Evolutionary conservation across 2,113 vertebrate genomes (phyloP), one percentile per base, ranked within the genome.

Genomic region (Apodemus sylvaticus): DNA sequence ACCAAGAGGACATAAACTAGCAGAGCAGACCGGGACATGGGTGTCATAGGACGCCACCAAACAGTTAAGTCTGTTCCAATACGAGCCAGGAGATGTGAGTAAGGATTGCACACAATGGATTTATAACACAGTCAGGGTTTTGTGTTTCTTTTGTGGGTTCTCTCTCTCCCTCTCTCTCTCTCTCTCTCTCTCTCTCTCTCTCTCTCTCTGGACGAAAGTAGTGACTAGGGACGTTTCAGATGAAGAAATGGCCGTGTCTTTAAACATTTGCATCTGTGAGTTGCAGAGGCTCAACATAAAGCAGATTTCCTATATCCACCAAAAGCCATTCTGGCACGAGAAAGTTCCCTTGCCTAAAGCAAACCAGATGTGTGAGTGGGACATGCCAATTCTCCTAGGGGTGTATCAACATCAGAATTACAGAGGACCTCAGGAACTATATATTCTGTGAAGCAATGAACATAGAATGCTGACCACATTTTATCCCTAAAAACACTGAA

Each of bases 201-300:
- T 64, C 22, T 83, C 83, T 22, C 20, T 22, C 79, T 88, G 92
- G 90, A 96, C 78, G 62, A 87, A 94, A 96, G 94, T 95, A 94
- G 91, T 97, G 86, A 91, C 96, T 96, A 45, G 95, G 94, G 90
- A 95, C 74, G 0, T 97, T 94, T 96, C 91, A 97, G 95, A 97
- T 97, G 97, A 95, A 96, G 96, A 97, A 97, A 95, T 96, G 95
- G 95, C 82, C 29, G 76, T 82, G 62, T 93, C 90, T 58, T 94
- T 97, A 97, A 97, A 94, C 91, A 96, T 96, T 87, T 96, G 89
- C 96, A 95, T 97, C 95, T 98, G 97, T 97, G 96, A 94, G 64
- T 19, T 87, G 92, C 86, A 96, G 96, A 93, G 92, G 89, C 86
- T 93, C 97, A 97, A 95, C 95, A 93, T 71, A 97, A 97, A 98